These are phyloP conservation scores for Chlorodrepanis virens DNA, from an alignment of 2,113 vertebrate species.

Conservation along the genomic window DNA sequence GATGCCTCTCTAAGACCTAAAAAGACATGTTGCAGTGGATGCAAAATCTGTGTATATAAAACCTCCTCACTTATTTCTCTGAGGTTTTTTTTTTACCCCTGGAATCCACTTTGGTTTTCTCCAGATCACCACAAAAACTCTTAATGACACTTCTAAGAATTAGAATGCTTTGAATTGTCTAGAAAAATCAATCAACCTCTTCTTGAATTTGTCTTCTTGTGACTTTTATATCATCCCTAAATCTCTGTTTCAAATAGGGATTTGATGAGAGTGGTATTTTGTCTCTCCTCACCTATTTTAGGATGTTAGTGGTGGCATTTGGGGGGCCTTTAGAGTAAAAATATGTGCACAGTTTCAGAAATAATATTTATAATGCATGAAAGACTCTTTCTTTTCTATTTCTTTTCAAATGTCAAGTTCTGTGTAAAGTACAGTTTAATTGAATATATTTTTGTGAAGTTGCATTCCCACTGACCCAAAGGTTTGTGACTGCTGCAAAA, in stretches of 20 bases:
- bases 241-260: not conserved
- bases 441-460: not conserved
- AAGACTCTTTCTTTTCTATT: not conserved
- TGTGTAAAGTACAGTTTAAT: not conserved
- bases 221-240: not conserved
- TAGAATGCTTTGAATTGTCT: not conserved
- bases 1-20: not conserved
- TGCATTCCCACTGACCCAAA: not conserved
- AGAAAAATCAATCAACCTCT: not conserved
- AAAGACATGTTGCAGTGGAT: not conserved
- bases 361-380: not conserved
- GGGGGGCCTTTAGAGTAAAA: not conserved
- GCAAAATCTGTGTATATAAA: not conserved
- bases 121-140: not conserved
- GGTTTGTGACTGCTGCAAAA: not conserved
- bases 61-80: not conserved
- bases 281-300: not conserved
- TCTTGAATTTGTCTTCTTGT: not conserved
- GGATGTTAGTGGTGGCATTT: not conserved
- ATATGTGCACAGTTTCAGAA: not conserved
- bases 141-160: not conserved
- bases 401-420: not conserved
- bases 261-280: not conserved
- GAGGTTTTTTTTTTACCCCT: not conserved
- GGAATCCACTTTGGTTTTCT: not conserved